A percentile compares a stretch with the other conserved stretches of the same genome.
Conservation (phyloP, 2,888 invertebrate species). For the Tipula confusa region DNA sequence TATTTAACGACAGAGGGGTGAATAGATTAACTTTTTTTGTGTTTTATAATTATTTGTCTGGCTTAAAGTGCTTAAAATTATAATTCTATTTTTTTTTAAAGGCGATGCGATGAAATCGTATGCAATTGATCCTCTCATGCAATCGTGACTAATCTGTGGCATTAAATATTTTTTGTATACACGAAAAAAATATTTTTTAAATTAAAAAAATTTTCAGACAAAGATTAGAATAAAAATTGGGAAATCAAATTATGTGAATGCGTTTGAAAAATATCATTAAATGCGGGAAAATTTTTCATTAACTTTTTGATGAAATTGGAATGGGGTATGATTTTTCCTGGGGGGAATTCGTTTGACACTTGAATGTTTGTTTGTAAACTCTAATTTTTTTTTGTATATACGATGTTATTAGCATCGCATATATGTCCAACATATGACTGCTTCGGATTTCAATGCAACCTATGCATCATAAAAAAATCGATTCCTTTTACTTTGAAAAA, state of each 20-base stretch:
- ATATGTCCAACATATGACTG: too few relatives aligned
- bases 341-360: too few relatives aligned
- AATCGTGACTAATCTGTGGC: not conserved
- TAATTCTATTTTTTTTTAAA: too few relatives aligned
- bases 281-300: too few relatives aligned
- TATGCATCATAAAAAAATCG: too few relatives aligned
- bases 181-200: not conserved
- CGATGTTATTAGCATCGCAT: too few relatives aligned
- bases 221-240: not conserved
- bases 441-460: too few relatives aligned
- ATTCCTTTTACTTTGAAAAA: too few relatives aligned
- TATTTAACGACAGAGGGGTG: not conserved
- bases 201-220: not conserved
- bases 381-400: too few relatives aligned
- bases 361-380: too few relatives aligned
- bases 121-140: not conserved
- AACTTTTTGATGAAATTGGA: too few relatives aligned
- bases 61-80: not conserved
- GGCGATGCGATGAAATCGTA: not conserved
- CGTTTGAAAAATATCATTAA: not conserved
- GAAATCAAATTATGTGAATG: conserved; percentile 9
- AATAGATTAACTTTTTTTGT: not conserved
- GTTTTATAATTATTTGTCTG: not conserved
- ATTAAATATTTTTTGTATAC: not conserved
- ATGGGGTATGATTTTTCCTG: too few relatives aligned